These are phyloP conservation scores for Xestia rhomboidea DNA, from an alignment of 2,888 invertebrate genomes.

Conservation along the genomic window DNA sequence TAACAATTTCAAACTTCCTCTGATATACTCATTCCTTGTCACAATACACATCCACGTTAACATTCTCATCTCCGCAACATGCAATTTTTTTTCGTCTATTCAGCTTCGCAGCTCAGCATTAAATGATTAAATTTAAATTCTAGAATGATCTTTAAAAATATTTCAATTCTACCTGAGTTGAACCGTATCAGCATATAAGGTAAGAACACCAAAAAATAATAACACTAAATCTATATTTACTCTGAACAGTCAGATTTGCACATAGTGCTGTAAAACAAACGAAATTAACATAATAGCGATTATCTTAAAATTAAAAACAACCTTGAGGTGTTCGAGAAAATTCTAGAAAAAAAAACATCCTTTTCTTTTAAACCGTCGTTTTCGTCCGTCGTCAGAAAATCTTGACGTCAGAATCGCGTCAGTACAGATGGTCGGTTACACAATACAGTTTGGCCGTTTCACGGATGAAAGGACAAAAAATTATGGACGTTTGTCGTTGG, in stretches of 20 bases:
- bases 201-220: not conserved
- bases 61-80: too few relatives aligned
- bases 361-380: constrained; percentile 12
- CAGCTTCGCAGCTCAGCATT: too few relatives aligned
- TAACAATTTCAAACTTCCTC: too few relatives aligned
- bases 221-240: constrained; percentile 1
- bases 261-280: constrained; percentile 9
- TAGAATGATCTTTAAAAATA: not conserved
- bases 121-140: not conserved
- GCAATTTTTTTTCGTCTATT: too few relatives aligned
- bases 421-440: constrained; percentile 31
- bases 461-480: not conserved
- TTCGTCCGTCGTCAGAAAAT: not conserved
- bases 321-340: constrained; percentile 24
- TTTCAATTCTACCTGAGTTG: too few relatives aligned
- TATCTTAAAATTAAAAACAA: constrained; percentile 14
- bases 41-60: too few relatives aligned
- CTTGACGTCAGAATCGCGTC: constrained; percentile 18
- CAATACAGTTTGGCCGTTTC: constrained; percentile 10
- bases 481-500: constrained; percentile 10
- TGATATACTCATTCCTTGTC: too few relatives aligned
- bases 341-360: constrained; percentile 23
- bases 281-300: constrained; percentile 1
- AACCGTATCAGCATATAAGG: not conserved
- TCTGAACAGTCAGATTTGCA: not conserved